Base-by-base conservation (phyloP, 2,888 invertebrate genomes). In the Orthosia cruda region DNA sequence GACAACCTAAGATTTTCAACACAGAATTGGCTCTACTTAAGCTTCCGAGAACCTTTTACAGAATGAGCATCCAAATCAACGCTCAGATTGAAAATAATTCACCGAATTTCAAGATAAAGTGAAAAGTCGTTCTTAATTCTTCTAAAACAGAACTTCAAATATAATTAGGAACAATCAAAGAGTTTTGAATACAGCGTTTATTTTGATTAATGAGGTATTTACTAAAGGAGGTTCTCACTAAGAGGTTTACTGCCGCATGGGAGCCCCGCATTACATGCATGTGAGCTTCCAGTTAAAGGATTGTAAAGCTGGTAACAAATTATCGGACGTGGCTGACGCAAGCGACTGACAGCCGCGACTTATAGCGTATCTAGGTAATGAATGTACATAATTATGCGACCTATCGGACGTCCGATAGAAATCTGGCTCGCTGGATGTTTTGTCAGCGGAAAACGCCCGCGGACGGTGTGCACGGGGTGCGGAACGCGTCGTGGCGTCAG, bases 161-260 rank as follows among this genome's bases (percentile, higher is more conserved):
- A 67, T 13, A 61, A 49, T 9, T n/a, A 16, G 55, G 9, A 47
- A 20, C 1, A 61, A 68, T 49, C 13, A 13, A 0, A 57, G 15
- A 20, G 0, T 20, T 40, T 58, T 15, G 2, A 16, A 15, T 32
- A 18, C 13, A 32, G 4, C 5, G 2, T n/a, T 64, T 49, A 3
- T 18, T 26, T 57, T 26, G 18, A 49, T 9, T 65, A 15, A 64
- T 55, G 7, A 79, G 70, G 45, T 65, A 23, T 65, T 62, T 52
- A 68, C 1, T 32, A 40, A 62, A 62, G 4, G 2, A 47, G 65
- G 40, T 57, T 45, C 18, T 49, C 4, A 12, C 5, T 74, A 80
- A 80, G 74, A 62, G 50, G 74, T 68, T 84, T 81, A 71, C 2
- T 15, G 15, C 12, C 63, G 26, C 68, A 52, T 74, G 58, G 47